Evolutionary conservation across 1,140 invertebrate species (phyloP).

Genomic region (Microplitis mediator): DNA sequence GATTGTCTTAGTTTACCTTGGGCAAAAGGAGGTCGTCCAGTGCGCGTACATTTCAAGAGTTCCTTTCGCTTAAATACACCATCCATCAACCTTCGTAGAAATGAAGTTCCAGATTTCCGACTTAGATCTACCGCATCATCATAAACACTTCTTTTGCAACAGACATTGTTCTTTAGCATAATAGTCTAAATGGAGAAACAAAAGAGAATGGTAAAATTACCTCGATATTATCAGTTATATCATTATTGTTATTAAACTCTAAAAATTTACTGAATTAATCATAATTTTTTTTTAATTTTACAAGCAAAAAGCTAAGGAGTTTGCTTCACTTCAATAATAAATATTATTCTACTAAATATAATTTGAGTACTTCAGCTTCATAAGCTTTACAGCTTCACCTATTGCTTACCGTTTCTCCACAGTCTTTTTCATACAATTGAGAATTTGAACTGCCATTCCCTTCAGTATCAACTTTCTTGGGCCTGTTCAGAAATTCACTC

Average conservation of each 20-base stretch:
- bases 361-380: background rate
- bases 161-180: too few relatives aligned
- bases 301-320: background rate
- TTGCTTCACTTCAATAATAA: background rate
- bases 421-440: conserved; percentile 20
- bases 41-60: too few relatives aligned
- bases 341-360: background rate
- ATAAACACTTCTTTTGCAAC: too few relatives aligned
- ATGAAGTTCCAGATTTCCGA: too few relatives aligned
- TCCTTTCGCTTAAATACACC: too few relatives aligned
- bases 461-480: conserved; percentile 2
- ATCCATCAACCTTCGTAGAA: too few relatives aligned
- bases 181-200: too few relatives aligned
- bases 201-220: background rate
- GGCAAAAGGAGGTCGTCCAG: too few relatives aligned
- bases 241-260: background rate
- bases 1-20: too few relatives aligned
- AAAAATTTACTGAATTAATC: background rate
- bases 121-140: too few relatives aligned
- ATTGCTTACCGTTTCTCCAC: conserved; percentile 10
- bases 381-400: conserved; percentile 7
- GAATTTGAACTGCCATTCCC: conserved; percentile 3
- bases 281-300: background rate
- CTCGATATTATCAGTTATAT: background rate
- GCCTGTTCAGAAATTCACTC: too few relatives aligned